These are phyloP conservation scores for Amblyopsis hoosieri DNA, from an alignment of 2,797 vertebrate species.

Conservation along the genomic window DNA sequence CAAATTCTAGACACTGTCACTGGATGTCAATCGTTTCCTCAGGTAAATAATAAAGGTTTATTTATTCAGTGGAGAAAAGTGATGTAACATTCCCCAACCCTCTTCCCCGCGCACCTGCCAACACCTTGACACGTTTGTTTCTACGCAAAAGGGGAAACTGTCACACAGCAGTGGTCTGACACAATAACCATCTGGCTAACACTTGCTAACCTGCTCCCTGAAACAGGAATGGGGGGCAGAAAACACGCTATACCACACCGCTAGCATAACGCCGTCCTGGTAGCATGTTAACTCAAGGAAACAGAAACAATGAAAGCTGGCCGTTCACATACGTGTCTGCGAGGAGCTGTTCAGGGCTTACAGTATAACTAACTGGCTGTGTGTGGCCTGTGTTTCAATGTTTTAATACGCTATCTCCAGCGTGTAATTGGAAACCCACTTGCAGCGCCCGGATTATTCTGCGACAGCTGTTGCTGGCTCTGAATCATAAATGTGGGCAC, in stretches of 20 bases:
- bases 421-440: conserved; percentile 72
- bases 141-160: conserved; percentile 26
- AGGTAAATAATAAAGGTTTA: conserved; percentile 19
- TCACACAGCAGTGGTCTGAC: conserved; percentile 27
- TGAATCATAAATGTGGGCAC: conserved; percentile 16
- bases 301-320: conserved; percentile 43
- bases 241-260: conserved; percentile 33
- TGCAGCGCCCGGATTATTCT: conserved; percentile 61
- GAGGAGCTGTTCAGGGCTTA: conserved; percentile 52
- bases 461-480: conserved; percentile 58
- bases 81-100: conserved; percentile 16
- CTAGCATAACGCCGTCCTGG: conserved; percentile 54
- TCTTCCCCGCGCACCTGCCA: conserved; percentile 27
- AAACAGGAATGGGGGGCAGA: conserved; percentile 14
- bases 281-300: conserved; percentile 42
- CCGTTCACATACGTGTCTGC: conserved; percentile 35
- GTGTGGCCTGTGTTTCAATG: conserved; percentile 59
- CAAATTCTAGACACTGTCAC: neutral
- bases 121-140: conserved; percentile 10
- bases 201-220: conserved; percentile 11
- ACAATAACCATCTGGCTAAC: conserved; percentile 9
- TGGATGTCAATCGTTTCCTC: conserved; percentile 16
- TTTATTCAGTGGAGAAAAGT: conserved; percentile 13
- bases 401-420: conserved; percentile 68
- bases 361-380: conserved; percentile 38